Conservation (phyloP, 2,797 vertebrate species). For the Dendrocincla fuliginosa region DNA sequence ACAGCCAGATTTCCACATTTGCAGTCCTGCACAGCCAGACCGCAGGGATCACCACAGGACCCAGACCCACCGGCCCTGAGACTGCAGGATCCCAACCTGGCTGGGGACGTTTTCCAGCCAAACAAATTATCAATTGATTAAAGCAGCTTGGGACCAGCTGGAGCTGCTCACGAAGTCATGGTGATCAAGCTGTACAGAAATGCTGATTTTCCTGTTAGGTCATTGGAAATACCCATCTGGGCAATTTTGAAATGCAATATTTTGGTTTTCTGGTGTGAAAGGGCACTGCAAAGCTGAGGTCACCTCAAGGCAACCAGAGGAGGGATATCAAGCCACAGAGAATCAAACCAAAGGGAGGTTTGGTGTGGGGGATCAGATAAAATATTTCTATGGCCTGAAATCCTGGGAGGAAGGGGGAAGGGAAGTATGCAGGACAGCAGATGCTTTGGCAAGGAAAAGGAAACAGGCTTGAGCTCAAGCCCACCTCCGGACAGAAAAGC, state of each 20-base stretch:
- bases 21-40: background rate
- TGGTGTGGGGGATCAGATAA: background rate
- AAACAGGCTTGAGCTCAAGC: conserved; percentile 6
- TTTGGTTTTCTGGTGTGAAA: background rate
- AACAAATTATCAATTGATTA: background rate
- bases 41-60: background rate
- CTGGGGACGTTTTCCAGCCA: background rate
- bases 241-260: background rate
- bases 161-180: background rate
- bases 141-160: background rate
- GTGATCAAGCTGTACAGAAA: background rate
- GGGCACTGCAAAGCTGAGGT: background rate
- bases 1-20: background rate
- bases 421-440: conserved; percentile 25
- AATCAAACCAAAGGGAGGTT: background rate
- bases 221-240: conserved; percentile 54
- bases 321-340: background rate
- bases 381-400: background rate
- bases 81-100: background rate
- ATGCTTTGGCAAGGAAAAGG: conserved; percentile 39
- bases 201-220: background rate
- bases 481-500: background rate
- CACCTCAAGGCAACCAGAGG: background rate
- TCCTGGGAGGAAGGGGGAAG: background rate
- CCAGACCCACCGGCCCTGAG: fast-evolving